Conservation (phyloP, 1,140 invertebrate species). For the Pentalonia nigronervosa region DNA sequence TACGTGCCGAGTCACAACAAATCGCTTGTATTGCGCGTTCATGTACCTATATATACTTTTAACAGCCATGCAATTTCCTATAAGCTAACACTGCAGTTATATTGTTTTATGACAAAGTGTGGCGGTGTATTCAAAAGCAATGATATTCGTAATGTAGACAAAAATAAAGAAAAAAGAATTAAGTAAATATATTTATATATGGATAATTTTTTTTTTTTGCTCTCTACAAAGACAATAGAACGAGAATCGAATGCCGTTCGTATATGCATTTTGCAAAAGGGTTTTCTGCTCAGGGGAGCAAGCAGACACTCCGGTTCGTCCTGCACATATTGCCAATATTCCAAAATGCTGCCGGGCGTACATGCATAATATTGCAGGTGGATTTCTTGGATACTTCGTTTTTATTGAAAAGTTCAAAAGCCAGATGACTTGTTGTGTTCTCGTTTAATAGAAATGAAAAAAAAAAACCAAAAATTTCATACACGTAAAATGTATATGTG, state of each 20-base stretch:
- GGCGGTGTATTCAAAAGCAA: background rate
- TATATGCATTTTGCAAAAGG: slow-evolving; percentile 6
- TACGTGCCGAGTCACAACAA: background rate
- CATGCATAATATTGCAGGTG: background rate
- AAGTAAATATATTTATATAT: background rate
- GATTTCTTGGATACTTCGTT: slow-evolving; percentile 13
- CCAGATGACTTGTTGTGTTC: background rate
- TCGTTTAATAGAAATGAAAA: slow-evolving; percentile 5
- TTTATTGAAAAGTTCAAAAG: slow-evolving; percentile 58
- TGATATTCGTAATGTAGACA: background rate
- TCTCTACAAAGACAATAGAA: slow-evolving; percentile 38
- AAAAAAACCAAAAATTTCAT: background rate
- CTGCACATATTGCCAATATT: slow-evolving; percentile 21
- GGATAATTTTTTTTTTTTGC: background rate
- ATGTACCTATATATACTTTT: background rate
- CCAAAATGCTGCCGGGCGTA: slow-evolving; percentile 7
- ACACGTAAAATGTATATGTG: background rate
- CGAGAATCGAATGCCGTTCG: background rate
- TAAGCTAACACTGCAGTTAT: background rate
- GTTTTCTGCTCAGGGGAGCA: slow-evolving; percentile 9
- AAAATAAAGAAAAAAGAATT: background rate
- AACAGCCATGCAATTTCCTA: background rate
- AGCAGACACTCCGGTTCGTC: background rate
- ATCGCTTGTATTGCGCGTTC: background rate
- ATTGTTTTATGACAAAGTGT: background rate